phyloP scores from a whole-genome alignment of 2,888 invertebrate genomes.

The Syrista parreyssii region DNA sequence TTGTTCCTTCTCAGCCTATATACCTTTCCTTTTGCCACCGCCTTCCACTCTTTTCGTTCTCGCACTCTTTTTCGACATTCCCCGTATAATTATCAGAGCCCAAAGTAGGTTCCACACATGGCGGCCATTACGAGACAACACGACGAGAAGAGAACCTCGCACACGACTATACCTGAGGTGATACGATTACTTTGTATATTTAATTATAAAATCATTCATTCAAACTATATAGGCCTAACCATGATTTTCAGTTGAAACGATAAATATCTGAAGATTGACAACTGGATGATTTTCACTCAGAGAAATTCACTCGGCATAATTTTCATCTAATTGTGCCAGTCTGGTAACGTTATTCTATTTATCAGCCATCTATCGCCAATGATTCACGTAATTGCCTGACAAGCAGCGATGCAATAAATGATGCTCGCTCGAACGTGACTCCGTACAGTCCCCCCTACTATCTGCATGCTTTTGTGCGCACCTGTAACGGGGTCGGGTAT shows the following conservation, averaged over 20 bases:
- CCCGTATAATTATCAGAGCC: slow-evolving; percentile 1
- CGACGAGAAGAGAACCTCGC: background rate
- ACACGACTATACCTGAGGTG: background rate
- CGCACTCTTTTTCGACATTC: slow-evolving; percentile 5
- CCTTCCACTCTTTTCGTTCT: background rate
- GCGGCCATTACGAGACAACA: background rate
- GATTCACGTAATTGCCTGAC: slow-evolving; percentile 19
- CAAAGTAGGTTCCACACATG: background rate
- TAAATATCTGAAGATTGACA: background rate
- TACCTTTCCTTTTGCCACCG: slow-evolving; percentile 20
- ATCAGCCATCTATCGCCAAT: slow-evolving; percentile 15
- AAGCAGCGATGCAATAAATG: slow-evolving; percentile 20
- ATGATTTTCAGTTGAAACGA: background rate
- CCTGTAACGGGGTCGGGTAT: background rate
- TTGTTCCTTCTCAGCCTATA: slow-evolving; percentile 13
- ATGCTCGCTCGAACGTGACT: background rate
- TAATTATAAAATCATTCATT: background rate
- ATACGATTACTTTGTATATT: background rate
- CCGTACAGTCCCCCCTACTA: background rate
- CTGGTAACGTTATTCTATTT: background rate
- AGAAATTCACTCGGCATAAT: background rate
- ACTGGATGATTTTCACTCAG: background rate
- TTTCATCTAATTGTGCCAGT: background rate
- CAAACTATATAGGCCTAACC: background rate
- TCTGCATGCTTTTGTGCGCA: background rate